Base-by-base conservation (phyloP, 2,888 invertebrate genomes). In the Dinocampus coccinellae region DNA sequence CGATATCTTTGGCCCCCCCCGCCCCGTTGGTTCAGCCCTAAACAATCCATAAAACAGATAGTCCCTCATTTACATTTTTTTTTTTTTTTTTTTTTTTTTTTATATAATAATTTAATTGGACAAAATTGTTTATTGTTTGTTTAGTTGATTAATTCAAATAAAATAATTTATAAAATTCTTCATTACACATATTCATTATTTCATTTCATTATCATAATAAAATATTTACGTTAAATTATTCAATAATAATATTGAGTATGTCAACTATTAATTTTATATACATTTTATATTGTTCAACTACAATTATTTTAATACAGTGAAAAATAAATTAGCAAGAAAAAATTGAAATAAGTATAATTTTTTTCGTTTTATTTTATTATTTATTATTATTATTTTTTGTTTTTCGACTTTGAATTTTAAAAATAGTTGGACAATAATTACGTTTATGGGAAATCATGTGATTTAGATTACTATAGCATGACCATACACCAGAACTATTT, bases 11-110 rank as follows among this genome's bases (percentile, higher is more conserved):
- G 90, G 88, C 84, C 89, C 90, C 88, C 90, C 90, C 88, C 89
- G 90, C 88, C 90, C 90, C 88, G 90, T 89, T 85, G 90, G 89
- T 89, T 90, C 90, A 88, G 90, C 90, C 90, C 90, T 91, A 90
- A 90, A 90, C 90, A 90, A 88, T 87, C 82, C 86, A 84, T 80
- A 87, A 86, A 86, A 86, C 83, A 86, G 85, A 85, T 81, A 83
- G 81, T 79, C 85, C 85, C 83, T 80, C 75, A 76, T 85, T 85
- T 83, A 84, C 79, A 84, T 84, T 70, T 70, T 64, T n/a, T n/a
- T n/a, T n/a, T n/a, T n/a, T n/a, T n/a, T n/a, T n/a, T n/a, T n/a
- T n/a, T n/a, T n/a, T n/a, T n/a, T n/a, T n/a, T n/a, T n/a, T n/a
- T n/a, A n/a, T 69, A 6, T 53, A 13, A 47, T 47, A 24, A 61